phyloP scores from a whole-genome alignment of 2,113 vertebrate species.

The Onychostruthus taczanowskii region DNA sequence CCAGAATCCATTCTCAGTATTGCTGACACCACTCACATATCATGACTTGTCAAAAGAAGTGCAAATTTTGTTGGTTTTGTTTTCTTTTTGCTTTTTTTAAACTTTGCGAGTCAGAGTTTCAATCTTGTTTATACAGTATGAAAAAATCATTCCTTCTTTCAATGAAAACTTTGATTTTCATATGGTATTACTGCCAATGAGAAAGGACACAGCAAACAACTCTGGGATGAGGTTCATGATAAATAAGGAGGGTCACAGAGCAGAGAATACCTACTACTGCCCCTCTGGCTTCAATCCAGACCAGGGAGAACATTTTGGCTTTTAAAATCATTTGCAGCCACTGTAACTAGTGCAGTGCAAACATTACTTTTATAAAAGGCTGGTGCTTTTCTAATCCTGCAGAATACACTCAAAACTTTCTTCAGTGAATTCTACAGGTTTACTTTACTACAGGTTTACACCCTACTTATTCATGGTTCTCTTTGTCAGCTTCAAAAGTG shows the following conservation, averaged over 20 bases:
- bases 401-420: not conserved
- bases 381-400: not conserved
- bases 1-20: not conserved
- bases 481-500: not conserved
- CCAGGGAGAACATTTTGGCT: not conserved
- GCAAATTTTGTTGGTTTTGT: not conserved
- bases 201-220: not conserved
- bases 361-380: not conserved
- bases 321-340: not conserved
- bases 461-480: not conserved
- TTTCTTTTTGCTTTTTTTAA: not conserved
- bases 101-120: not conserved
- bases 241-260: not conserved
- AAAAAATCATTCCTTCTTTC: not conserved
- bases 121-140: not conserved
- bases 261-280: not conserved
- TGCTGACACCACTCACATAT: not conserved
- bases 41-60: not conserved
- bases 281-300: not conserved
- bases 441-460: not conserved
- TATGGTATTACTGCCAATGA: not conserved
- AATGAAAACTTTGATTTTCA: not conserved
- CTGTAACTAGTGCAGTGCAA: not conserved
- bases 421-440: not conserved
- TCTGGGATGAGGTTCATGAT: not conserved